Evolutionary conservation across 2,888 invertebrate genomes (phyloP).

Genomic region (Priocnemis perturbator): DNA sequence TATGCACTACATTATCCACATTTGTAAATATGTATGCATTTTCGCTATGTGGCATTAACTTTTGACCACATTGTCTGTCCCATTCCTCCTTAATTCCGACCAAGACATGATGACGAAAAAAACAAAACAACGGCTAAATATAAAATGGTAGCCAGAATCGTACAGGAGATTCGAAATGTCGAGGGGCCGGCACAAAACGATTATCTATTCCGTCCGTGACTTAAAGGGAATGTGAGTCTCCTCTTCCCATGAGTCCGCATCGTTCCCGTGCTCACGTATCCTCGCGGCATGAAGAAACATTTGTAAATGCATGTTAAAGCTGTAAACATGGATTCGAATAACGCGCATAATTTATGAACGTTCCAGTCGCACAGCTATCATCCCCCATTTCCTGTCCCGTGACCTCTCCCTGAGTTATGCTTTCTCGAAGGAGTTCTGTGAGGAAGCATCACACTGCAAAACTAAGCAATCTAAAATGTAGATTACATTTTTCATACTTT

Average conservation of each 20-base stretch:
- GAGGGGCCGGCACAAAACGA: slow-evolving; percentile 7
- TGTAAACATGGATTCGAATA: slow-evolving; percentile 17
- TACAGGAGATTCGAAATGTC: no score
- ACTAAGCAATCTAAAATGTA: no score
- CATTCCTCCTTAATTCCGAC: no score
- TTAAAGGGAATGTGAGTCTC: slow-evolving; percentile 32
- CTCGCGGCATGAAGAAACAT: slow-evolving; percentile 15
- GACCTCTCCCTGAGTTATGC: not conserved
- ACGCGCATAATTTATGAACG: slow-evolving; percentile 11
- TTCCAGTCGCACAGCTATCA: slow-evolving; percentile 3
- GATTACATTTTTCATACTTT: no score
- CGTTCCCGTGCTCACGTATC: slow-evolving; percentile 10
- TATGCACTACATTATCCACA: no score
- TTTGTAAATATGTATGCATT: no score
- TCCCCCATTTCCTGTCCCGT: slow-evolving; percentile 12
- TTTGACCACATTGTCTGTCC: no score
- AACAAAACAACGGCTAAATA: slow-evolving; percentile 22
- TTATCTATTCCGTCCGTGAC: slow-evolving; percentile 32
- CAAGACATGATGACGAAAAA: slow-evolving; percentile 19
- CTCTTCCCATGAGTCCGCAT: slow-evolving; percentile 29
- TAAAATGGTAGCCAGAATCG: no score
- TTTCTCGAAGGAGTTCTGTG: not conserved
- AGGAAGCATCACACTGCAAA: not conserved
- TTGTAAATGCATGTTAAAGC: slow-evolving; percentile 19
- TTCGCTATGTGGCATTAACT: no score